Evolutionary conservation across 2,113 vertebrate species (phyloP), one percentile per base, ranked within the genome.

Genomic region (Urocolius indicus): DNA sequence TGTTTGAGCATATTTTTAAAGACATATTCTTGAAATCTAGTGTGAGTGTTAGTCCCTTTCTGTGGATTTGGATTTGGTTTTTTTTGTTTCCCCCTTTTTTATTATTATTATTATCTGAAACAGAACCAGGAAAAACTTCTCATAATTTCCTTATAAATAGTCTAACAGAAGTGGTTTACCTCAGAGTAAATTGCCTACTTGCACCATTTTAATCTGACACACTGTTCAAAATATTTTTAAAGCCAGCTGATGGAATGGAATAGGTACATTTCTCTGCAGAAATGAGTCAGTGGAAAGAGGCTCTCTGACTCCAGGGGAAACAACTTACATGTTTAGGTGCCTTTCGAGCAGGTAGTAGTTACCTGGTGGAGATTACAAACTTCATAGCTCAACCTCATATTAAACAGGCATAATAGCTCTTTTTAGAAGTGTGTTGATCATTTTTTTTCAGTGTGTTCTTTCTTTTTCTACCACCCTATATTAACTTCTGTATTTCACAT

Each of bases 231-330:
- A 94, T 78, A 77, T 41, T 89, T 96, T 78, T 89, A 34, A 87
- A 92, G 57, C 34, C 62, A 72, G 38, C 16, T 82, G 84, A 87
- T 24, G 74, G 69, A 96, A 87, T 52, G 65, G 69, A 94, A 89
- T 72, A 76, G 62, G 43, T 79, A 57, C 32, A 58, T 61, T 87
- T 76, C 36, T 82, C 16, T 94, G 46, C 63, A 87, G 63, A 46
- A 92, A 16, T 77, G 85, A 90, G 72, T 96, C 88, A 95, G 46
- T 79, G 87, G 89, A 91, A 95, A 93, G 72, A 92, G 57, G 61
- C 11, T 27, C 45, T 49, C 16, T 9, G 36, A 85, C n/a, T 91
- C 30, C 62, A 91, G 49, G 13, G 7, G 14, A 87, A 78, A 69
- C 6, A 68, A 32, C 8, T 85, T 49, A 30, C 4, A 16, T 11